Evolutionary conservation across 2,888 invertebrate species (phyloP).

Genomic region (Zeuzera pyrina): DNA sequence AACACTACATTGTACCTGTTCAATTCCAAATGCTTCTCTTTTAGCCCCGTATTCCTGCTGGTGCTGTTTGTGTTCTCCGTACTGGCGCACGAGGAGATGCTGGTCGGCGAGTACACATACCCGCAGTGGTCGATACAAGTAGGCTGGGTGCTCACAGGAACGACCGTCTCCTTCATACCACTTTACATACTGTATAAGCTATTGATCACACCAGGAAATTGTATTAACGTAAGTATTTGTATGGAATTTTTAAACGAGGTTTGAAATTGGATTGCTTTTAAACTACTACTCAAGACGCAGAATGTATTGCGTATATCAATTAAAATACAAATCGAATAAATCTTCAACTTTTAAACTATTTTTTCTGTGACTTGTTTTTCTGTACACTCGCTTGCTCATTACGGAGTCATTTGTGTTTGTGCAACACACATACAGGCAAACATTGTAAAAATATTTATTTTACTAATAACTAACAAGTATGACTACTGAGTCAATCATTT

Average conservation of each 20-base stretch:
- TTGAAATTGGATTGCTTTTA: background rate
- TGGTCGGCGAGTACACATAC: constrained; percentile 81
- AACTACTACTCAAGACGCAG: no score
- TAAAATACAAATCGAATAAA: no score
- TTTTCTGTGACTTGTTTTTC: no score
- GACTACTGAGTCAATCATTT: no score
- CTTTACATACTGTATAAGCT: constrained; percentile 86
- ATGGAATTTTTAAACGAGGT: constrained; percentile 6
- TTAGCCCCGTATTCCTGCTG: constrained; percentile 86
- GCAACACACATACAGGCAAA: no score
- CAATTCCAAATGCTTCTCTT: constrained; percentile 1
- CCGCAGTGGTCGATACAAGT: constrained; percentile 86
- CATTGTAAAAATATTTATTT: no score
- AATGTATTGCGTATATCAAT: no score
- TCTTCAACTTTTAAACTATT: no score
- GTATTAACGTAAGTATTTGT: constrained; percentile 33
- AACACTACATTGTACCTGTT: no score
- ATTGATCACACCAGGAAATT: constrained; percentile 77
- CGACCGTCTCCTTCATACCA: constrained; percentile 90
- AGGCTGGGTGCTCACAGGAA: constrained; percentile 87
- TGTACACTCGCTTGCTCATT: no score
- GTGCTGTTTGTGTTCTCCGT: constrained; percentile 90
- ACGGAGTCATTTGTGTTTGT: no score
- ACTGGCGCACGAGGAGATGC: constrained; percentile 85
- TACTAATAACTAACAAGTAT: no score